These are phyloP conservation scores for Patella pellucida DNA, from an alignment of 2,888 invertebrate species.

Conservation along the genomic window DNA sequence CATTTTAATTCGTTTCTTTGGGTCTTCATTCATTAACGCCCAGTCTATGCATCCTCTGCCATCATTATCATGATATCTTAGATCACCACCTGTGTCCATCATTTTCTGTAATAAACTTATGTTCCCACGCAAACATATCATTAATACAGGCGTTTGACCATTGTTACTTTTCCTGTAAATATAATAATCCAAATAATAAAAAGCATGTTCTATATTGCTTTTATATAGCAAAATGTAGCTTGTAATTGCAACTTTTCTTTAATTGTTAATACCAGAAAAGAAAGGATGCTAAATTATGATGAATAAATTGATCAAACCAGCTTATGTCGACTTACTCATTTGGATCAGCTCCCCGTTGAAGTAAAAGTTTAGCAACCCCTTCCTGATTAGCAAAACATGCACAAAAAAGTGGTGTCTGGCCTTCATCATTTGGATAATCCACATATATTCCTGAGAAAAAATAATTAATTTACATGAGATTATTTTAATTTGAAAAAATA, in stretches of 20 bases:
- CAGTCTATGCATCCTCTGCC: constrained; percentile 67
- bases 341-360: constrained; percentile 71
- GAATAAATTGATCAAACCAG: too few relatives aligned
- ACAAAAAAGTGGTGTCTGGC: constrained; percentile 72
- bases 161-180: constrained; percentile 62
- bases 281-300: too few relatives aligned
- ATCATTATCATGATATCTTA: constrained; percentile 70
- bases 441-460: constrained; percentile 58
- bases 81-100: constrained; percentile 71
- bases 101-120: constrained; percentile 64
- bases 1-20: constrained; percentile 58
- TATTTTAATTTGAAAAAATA: too few relatives aligned
- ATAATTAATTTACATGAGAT: constrained; percentile 13
- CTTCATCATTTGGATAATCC: constrained; percentile 65
- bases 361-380: constrained; percentile 62
- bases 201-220: neutral
- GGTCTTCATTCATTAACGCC: constrained; percentile 55
- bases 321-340: constrained; percentile 62
- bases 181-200: neutral
- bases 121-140: constrained; percentile 68
- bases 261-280: neutral
- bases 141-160: constrained; percentile 72
- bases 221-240: neutral
- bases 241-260: neutral
- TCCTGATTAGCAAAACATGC: constrained; percentile 68